Base-by-base conservation (phyloP, 2,888 invertebrate species). In the Selenia dentaria region DNA sequence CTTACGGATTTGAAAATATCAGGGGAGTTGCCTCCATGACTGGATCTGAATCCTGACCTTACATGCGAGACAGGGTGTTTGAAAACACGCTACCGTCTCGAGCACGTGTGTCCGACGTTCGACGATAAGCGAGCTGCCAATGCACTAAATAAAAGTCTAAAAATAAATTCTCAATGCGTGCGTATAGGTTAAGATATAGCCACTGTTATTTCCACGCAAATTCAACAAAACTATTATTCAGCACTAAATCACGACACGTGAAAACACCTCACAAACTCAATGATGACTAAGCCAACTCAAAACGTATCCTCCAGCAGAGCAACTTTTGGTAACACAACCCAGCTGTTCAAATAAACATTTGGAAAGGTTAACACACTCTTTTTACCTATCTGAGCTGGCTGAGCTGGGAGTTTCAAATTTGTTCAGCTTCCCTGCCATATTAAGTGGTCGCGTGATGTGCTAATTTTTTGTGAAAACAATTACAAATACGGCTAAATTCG, bases 381-480 rank as follows among this genome's bases (percentile, higher is more conserved):
- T 79, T 88, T 94, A 96, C 96, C 96, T 96, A 91, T 97, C 97
- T 55, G 97, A 97, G 86, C 97, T 97, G 57, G 96, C 97, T 50
- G 97, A 97, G 79, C 97, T 97, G 65, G 96, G 96, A 60, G 96
- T 96, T 87, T 96, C 96, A 71, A 95, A 94, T 78, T 93, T 93
- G 70, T 92, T 92, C 77, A 91, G 76, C 76, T 85, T 89, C 59
- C 88, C 90, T 79, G 90, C 84, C 90, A 90, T 90, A 63, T 74
- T 76, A 74, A 68, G 64, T 42, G 43, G 60, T 61, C 68, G 62
- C 65, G 61, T 62, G 65, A 63, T 49, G 44, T 48, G 45, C 35
- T 58, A 63, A 56, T 64, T 60, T 53, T 51, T 59, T 46, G 41
- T 38, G 45, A 64, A 59, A 64, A 62, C 51, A 51, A 52, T 59